Evolutionary conservation across 2,113 vertebrate species (phyloP).

Genomic region (Zapornia atra): DNA sequence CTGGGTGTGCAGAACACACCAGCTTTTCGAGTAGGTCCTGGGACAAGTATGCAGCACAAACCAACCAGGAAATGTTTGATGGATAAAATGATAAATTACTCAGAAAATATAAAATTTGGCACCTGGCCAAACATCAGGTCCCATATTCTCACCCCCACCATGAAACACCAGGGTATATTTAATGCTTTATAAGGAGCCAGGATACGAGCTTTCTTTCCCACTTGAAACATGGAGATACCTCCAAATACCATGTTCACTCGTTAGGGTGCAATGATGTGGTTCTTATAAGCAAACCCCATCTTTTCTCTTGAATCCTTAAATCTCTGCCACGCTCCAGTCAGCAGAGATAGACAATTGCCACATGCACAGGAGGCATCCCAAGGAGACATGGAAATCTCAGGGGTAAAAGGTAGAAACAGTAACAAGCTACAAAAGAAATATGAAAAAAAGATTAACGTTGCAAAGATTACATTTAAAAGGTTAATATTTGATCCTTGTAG

Average conservation of each 20-base stretch:
- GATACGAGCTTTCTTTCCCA: background rate
- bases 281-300: background rate
- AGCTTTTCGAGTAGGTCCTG: background rate
- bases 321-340: background rate
- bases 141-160: background rate
- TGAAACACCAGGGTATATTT: background rate
- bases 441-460: background rate
- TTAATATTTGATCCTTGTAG: background rate
- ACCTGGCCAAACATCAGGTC: background rate
- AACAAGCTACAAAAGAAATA: background rate
- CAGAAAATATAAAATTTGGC: no score
- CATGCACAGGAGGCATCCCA: background rate
- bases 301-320: background rate
- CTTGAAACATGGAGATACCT: accelerated
- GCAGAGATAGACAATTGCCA: background rate
- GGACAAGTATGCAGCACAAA: background rate
- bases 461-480: background rate
- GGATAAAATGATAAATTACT: background rate
- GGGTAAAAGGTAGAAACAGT: background rate
- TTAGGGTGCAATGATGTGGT: background rate
- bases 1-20: background rate
- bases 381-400: accelerated
- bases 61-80: background rate
- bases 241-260: background rate
- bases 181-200: background rate